Evolutionary conservation across 2,797 vertebrate genomes (phyloP).

Genomic region (Limnodromus scolopaceus): DNA sequence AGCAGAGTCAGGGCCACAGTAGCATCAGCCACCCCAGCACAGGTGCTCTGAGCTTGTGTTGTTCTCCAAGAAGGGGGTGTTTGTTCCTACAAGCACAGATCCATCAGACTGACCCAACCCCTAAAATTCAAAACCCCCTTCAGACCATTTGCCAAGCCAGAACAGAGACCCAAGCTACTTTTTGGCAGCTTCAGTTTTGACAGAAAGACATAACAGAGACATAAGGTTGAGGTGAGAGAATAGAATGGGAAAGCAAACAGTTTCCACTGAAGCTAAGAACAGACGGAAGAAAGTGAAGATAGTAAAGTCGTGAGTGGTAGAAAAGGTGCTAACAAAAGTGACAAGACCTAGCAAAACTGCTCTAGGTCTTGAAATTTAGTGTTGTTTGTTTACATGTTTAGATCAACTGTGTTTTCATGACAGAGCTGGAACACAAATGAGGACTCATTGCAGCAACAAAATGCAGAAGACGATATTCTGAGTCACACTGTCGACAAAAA

Average conservation of each 20-base stretch:
- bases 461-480: rapidly evolving
- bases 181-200: background rate
- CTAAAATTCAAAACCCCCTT: background rate
- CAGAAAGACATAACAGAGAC: no score
- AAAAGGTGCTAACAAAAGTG: background rate
- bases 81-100: background rate
- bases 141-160: background rate
- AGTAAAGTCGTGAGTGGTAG: background rate
- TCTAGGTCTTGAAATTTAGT: background rate
- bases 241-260: background rate
- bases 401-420: background rate
- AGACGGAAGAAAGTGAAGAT: background rate
- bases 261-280: background rate
- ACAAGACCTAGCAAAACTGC: background rate
- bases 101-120: background rate
- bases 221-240: background rate
- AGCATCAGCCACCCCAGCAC: background rate
- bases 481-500: background rate
- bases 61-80: background rate
- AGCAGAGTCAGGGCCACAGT: background rate
- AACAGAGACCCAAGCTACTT: background rate
- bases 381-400: background rate
- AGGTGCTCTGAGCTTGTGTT: background rate
- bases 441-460: background rate
- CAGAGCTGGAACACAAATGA: background rate